A percentile compares a stretch with the other conserved stretches of the same genome.
phyloP scores from a whole-genome alignment of 1,140 invertebrate genomes.

The Cyclargus thomasi region DNA sequence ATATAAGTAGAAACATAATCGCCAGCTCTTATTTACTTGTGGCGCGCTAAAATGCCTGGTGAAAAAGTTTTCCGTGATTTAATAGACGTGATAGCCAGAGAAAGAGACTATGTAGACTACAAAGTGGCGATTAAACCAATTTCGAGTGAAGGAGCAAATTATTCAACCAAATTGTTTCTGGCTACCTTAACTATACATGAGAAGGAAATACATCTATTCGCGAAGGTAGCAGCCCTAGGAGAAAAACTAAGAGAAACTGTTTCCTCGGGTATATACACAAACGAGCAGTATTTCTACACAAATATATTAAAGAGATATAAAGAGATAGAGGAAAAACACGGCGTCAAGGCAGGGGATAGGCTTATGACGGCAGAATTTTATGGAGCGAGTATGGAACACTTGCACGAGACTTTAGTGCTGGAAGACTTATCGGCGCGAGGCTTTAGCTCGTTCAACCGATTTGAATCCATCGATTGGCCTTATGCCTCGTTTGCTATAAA shows the following conservation, averaged over 20 bases:
- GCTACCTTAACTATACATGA: conserved; percentile 20
- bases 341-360: conserved; percentile 22
- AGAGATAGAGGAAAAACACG: conserved; percentile 26
- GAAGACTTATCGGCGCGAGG: conserved; percentile 37
- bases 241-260: conserved; percentile 24
- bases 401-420: conserved; percentile 37
- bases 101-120: neutral
- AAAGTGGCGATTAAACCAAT: neutral
- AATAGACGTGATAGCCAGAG: neutral
- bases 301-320: conserved; percentile 24
- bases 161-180: conserved; percentile 31
- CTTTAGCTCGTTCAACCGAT: conserved; percentile 33
- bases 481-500: conserved; percentile 33
- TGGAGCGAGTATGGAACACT: conserved; percentile 25
- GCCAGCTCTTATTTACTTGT: no score
- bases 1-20: no score
- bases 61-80: neutral
- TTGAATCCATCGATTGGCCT: conserved; percentile 38
- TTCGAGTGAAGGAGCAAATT: conserved; percentile 34
- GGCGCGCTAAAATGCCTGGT: neutral
- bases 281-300: conserved; percentile 34
- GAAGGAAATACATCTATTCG: conserved; percentile 33
- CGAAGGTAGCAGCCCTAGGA: conserved; percentile 33
- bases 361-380: conserved; percentile 29
- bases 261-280: conserved; percentile 21